Percentiles rank a stretch among this genome's conserved stretches.
Conservation (phyloP, 2,113 vertebrate species). For the Ariopsis seemanni region DNA sequence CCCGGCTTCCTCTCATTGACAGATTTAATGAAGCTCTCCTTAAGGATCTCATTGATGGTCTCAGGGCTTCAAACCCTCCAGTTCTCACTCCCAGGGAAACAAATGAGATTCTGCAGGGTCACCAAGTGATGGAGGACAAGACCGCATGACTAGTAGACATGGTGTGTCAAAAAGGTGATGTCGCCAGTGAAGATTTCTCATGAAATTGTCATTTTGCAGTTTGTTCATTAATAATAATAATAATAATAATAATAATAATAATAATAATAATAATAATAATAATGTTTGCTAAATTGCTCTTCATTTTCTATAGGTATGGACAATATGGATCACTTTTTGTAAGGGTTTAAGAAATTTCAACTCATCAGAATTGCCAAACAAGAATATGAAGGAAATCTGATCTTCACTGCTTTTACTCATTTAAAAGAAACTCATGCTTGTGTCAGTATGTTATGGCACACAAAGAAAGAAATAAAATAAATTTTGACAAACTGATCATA, state of each 20-base stretch:
- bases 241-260: too few species aligned
- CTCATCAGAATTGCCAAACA: background rate
- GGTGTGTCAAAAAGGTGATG: background rate
- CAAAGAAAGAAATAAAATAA: background rate
- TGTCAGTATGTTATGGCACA: background rate
- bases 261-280: background rate
- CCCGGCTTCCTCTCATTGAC: background rate
- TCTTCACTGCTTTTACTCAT: background rate
- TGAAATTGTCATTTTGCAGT: background rate
- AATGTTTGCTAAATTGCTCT: background rate
- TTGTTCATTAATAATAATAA: background rate
- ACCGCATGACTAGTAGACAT: background rate
- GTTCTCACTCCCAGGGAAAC: background rate
- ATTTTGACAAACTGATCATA: background rate
- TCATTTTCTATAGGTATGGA: too few species aligned
- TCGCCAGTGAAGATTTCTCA: background rate
- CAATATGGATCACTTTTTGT: too few species aligned
- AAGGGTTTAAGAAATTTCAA: background rate
- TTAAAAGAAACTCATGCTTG: background rate
- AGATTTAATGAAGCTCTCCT: background rate
- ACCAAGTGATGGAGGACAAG: background rate
- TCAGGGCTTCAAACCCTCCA: background rate
- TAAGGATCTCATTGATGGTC: background rate
- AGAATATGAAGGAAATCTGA: background rate
- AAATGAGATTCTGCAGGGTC: background rate